A percentile compares a stretch with the other conserved stretches of the same genome.
phyloP scores from a whole-genome alignment of 2,113 vertebrate genomes.

The Lophura nycthemera region DNA sequence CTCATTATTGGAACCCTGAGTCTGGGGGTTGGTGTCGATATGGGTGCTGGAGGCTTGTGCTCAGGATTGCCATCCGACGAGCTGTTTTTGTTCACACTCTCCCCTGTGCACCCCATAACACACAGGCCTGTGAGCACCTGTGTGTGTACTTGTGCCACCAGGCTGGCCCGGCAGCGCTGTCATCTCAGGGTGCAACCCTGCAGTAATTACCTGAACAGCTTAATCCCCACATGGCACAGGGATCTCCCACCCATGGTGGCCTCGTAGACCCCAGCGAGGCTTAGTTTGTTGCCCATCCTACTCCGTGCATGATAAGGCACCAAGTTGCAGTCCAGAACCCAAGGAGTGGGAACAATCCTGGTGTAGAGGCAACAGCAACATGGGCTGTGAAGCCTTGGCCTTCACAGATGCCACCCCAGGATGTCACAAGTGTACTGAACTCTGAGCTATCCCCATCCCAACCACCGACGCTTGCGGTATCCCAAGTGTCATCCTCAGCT shows the following conservation, averaged over 20 bases:
- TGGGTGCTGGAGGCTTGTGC: neutral
- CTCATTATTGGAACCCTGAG: fast-evolving
- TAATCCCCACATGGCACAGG: neutral
- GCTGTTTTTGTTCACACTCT: neutral
- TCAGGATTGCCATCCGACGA: neutral
- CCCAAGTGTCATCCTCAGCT: neutral
- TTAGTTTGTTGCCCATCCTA: neutral
- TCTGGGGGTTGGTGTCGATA: fast-evolving
- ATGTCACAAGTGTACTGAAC: neutral
- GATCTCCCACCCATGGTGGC: fast-evolving
- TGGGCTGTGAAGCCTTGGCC: neutral
- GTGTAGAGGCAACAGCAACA: neutral
- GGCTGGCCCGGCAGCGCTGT: neutral
- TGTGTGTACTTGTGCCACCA: fast-evolving
- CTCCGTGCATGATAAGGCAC: neutral
- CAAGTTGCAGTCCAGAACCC: neutral
- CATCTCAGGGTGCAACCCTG: neutral
- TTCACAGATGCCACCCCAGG: too few species aligned
- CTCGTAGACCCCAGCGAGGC: neutral
- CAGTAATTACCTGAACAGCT: neutral
- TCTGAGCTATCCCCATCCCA: neutral
- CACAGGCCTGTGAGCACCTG: fast-evolving
- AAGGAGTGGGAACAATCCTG: neutral
- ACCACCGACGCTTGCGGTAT: neutral
- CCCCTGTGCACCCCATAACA: neutral